A percentile compares a stretch with the other conserved stretches of the same genome.
Evolutionary conservation across 2,888 invertebrate genomes (phyloP).

Genomic region (Eretmocerus hayati): DNA sequence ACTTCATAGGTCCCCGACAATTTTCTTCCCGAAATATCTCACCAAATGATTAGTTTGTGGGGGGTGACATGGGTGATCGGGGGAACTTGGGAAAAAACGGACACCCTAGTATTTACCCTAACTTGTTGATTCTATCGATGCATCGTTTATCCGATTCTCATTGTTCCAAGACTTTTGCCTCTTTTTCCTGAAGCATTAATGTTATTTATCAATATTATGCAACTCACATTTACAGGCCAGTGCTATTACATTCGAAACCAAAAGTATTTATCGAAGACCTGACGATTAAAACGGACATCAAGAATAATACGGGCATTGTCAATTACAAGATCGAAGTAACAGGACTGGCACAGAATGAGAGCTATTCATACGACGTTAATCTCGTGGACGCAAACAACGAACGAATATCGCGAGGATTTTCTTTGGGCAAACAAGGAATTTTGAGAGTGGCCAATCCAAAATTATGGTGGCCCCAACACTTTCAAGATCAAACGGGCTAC

Average conservation of each 20-base stretch:
- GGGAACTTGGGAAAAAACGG: no score
- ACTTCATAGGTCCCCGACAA: no score
- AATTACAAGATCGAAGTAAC: conserved; percentile 43
- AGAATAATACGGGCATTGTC: conserved; percentile 54
- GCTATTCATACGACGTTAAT: conserved; percentile 44
- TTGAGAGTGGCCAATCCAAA: conserved; percentile 64
- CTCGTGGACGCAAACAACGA: conserved; percentile 53
- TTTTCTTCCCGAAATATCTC: no score
- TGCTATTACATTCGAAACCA: conserved; percentile 86
- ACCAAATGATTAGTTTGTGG: no score
- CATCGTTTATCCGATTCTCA: no score
- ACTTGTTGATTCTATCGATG: no score
- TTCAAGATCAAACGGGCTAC: conserved; percentile 75
- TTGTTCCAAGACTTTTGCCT: no score
- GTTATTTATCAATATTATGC: no score
- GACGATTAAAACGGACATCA: conserved; percentile 65
- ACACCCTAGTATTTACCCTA: no score
- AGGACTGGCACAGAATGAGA: conserved; percentile 41
- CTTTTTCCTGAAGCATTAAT: no score
- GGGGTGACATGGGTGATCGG: no score
- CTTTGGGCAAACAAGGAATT: conserved; percentile 46
- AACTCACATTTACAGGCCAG: conserved; percentile 54
- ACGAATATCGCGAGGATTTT: conserved; percentile 30
- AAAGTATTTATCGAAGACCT: conserved; percentile 78
- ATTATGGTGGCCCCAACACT: conserved; percentile 91